Evolutionary conservation across 2,888 invertebrate genomes (phyloP), one percentile per base, ranked within the genome.

Genomic region (Abscondita cerata): DNA sequence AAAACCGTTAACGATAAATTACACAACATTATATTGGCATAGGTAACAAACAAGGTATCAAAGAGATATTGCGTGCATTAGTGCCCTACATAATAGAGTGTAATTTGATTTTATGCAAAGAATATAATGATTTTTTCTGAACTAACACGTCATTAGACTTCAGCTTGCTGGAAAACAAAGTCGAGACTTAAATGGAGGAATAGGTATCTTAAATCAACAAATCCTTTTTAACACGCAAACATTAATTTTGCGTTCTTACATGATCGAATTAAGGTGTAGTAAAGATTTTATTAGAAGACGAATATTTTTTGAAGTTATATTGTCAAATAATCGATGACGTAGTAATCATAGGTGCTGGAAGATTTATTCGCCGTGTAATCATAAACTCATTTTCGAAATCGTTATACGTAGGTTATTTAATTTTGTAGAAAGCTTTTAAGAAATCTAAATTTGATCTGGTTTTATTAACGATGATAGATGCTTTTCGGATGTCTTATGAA

Each of bases 151-250:
- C 18, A 44, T 44, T 19, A 18, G 18, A 16, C 6, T 15, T 9
- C 16, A 41, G 16, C 2, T 12, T 8, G 36, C 11, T 46, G 46
- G 18, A 44, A 34, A 34, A 51, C 48, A 31, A 51, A 41, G 9
- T 40, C 54, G 9, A 56, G 40, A 12, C 34, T 54, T 19, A 25
- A 25, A 12, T 55, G 31, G 40, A 38, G 36, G 36, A 36, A 56
- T n/a, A n/a, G n/a, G n/a, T 40, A 57, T 51, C 51, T 51, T 57
- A 33, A 44, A 51, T 51, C 57, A 51, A 51, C 57, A 51, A 44
- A 19, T 36, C 8, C 20, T 55, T 55, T 51, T 19, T 13, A 9
- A 34, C 57, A 57, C 57, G 57, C 57, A 15, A 50, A 13, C 51
- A 44, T 44, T 36, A 18, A 3, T 18, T 6, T 44, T 18, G 1